Conservation (phyloP, 1,140 invertebrate species). For the Orius laevigatus region DNA sequence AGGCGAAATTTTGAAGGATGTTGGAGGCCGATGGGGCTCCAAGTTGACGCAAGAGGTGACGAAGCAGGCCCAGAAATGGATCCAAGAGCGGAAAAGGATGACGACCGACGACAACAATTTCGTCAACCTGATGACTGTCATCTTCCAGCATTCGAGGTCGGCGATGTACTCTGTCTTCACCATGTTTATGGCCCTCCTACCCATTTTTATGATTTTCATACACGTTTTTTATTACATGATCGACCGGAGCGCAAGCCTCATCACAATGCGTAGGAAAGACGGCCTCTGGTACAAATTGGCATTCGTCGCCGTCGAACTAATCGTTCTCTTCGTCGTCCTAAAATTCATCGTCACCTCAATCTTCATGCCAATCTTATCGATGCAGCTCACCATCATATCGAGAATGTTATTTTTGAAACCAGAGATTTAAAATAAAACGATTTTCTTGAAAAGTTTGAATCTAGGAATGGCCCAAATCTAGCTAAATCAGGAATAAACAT, state of each 20-base stretch:
- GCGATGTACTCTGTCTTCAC: constrained; percentile 17
- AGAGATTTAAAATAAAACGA: too few relatives aligned
- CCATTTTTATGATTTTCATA: constrained; percentile 11
- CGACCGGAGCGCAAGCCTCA: constrained; percentile 9
- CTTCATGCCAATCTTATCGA: constrained; percentile 14
- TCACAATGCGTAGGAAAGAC: constrained; percentile 7
- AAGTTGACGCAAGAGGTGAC: too few relatives aligned
- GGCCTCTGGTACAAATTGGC: constrained; percentile 10
- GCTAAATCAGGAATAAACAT: too few relatives aligned
- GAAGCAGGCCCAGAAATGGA: too few relatives aligned
- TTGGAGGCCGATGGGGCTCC: too few relatives aligned
- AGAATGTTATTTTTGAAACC: constrained; percentile 8
- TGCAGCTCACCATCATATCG: constrained; percentile 14
- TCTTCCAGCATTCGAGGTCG: constrained; percentile 8
- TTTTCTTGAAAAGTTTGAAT: too few relatives aligned
- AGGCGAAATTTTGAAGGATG: too few relatives aligned
- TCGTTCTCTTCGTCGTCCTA: constrained; percentile 7
- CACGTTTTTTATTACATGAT: constrained; percentile 14
- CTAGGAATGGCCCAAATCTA: too few relatives aligned
- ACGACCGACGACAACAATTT: constrained; percentile 16
- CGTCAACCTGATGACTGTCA: constrained; percentile 12
- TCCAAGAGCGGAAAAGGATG: constrained; percentile 13
- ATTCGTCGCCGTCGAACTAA: constrained; percentile 6
- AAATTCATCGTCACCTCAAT: constrained; percentile 8
- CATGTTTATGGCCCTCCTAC: constrained; percentile 15